Evolutionary conservation across 2,888 invertebrate species (phyloP), one percentile per base, ranked within the genome.

Genomic region (Spilarctia lutea): DNA sequence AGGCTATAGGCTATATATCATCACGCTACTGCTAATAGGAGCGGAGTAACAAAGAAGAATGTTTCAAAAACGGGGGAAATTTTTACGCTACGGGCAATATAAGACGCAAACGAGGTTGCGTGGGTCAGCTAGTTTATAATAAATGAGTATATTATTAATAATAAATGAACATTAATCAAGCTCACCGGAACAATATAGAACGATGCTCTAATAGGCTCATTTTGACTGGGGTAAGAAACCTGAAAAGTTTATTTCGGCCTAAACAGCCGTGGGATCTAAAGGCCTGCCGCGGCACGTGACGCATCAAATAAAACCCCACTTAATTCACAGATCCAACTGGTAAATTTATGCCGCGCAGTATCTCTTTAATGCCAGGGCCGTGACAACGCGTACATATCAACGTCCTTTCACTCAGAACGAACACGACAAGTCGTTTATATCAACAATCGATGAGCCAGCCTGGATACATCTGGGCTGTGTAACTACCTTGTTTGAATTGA

Each of bases 221-320:
- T 79, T 77, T 78, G 76, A 79, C 74, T 76, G 75, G 82, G 79
- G 86, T 81, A 81, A 85, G 78, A 82, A 84, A 85, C 85, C 83
- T 86, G 86, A 82, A 85, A 89, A 89, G 86, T 90, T 90, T 87
- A 89, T 87, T 87, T 85, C 85, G 81, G 86, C 86, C 87, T 88
- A 88, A 90, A 90, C 85, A 88, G 88, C 85, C 86, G 85, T 85
- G 85, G 90, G 88, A 90, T 90, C 88, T 88, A 86, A 88, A 88
- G 87, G 87, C 87, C 87, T 88, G 85, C 82, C 87, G 81, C 81
- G 87, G 91, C 90, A 90, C 94, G 94, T 94, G 94, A 93, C 92
- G 92, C 87, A 91, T 94, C 94, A 94, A 95, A 94, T 93, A 94
- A 93, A 94, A 93, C 88, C 92, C 92, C 92, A 94, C 94, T 95